Evolutionary conservation across 2,113 vertebrate genomes (phyloP), one percentile per base, ranked within the genome.

Genomic region (Semnornis frantzii): DNA sequence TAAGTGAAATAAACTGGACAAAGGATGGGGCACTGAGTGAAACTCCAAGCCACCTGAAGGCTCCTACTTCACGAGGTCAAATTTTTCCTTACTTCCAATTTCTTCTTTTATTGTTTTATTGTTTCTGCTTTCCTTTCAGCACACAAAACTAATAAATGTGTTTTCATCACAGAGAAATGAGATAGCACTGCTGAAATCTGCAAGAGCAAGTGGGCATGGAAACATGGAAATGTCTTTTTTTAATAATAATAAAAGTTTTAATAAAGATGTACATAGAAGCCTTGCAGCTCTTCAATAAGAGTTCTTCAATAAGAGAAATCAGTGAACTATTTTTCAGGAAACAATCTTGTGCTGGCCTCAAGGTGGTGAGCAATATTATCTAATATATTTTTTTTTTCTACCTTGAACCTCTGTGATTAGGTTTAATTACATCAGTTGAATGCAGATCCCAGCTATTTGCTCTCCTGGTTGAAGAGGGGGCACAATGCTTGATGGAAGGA

Each of bases 281-380:
- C 87, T 89, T 81, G 52, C 44, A 93, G 91, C 57, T 81, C 48
- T 94, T 90, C 77, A 89, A 20, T 90, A 81, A 90, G 10, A 88
- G n/a, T 11, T 50, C 48, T 50, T 50, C 48, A 50, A 50, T 21
- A 21, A 50, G 48, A 50, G 60, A 90, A 83, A 28, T 23, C 24
- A 14, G 42, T 31, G 24, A 85, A 65, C 23, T 77, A 5, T n/a
- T 85, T 86, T 25, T 55, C 42, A 93, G 73, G 42, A 75, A 92
- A 75, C 25, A 86, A 86, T 82, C 73, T 81, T 21, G 11, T 27
- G 21, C 34, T 68, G 42, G 31, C 69, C 81, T 54, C 84, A 86
- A 88, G 77, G 81, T 48, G 74, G 34, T 11, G 28, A 88, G 63
- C 4, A 58, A 70, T 92, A 92, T 88, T 90, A 87, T 27, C 79